Evolutionary conservation across 2,888 invertebrate species (phyloP), one percentile per base, ranked within the genome.

Genomic region (Amblyjoppa proteus): DNA sequence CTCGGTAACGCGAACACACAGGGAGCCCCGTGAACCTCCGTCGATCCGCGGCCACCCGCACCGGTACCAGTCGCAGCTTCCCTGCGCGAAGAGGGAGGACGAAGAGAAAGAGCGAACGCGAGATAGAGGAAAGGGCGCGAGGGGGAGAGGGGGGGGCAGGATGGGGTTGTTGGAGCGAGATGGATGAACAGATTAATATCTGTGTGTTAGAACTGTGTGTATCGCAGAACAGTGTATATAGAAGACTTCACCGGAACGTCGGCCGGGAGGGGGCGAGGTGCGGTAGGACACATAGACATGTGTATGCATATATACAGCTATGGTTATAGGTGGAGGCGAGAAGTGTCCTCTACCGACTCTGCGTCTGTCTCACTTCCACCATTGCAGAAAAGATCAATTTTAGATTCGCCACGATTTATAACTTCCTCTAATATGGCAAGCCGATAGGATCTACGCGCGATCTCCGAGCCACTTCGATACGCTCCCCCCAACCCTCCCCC

Each of bases 321-420:
- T 66, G 77, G 56, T 68, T 34, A 66, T 68, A 11, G 31, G 31
- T 76, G 73, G 77, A 38, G 76, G 84, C 79, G 85, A 81, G 86
- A 87, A 87, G 88, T 90, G 89, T 91, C 90, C 89, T 84, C 75
- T 68, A 31, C 75, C 71, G 79, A 70, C 25, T 45, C 79, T 58
- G 74, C 69, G 87, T 83, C 79, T 81, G 81, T 86, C 82, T 79
- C 85, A 53, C 86, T 77, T 64, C 86, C 83, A 85, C 77, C 83
- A 87, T 68, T 71, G 70, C 81, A 94, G 93, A 94, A 93, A 93
- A 94, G 94, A 94, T 94, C 94, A 94, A 94, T 94, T 94, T 94
- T 93, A 94, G 94, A 94, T 94, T 94, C 90, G 92, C 90, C 89
- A 92, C 93, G 93, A 94, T 94, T 94, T 94, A 94, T 94, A 94